These are phyloP conservation scores for Brachyopa scutellaris DNA, from an alignment of 2,888 invertebrate species.

Conservation along the genomic window DNA sequence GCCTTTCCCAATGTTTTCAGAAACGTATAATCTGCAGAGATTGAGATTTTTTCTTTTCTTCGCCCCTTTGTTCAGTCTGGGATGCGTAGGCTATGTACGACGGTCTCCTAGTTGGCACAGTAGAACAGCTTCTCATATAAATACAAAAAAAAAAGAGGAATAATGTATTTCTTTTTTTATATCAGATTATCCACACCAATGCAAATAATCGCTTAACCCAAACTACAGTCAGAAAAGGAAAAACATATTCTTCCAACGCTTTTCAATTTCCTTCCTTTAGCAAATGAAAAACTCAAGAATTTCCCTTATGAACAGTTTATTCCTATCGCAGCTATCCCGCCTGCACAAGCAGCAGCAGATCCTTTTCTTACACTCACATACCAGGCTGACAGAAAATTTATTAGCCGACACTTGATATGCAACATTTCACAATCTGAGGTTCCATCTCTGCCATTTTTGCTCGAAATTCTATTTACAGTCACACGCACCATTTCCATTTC, in stretches of 20 bases:
- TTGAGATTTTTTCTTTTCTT: too few relatives aligned
- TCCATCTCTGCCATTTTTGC: neutral
- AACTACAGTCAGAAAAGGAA: neutral
- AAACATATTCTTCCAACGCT: neutral
- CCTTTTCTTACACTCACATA: neutral
- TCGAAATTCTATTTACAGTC: conserved; percentile 21
- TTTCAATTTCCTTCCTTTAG: conserved; percentile 10
- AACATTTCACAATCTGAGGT: conserved; percentile 21
- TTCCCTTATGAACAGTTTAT: conserved; percentile 17
- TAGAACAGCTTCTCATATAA: too few relatives aligned
- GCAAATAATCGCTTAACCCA: neutral
- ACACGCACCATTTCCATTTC: conserved; percentile 32
- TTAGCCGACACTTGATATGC: conserved; percentile 24
- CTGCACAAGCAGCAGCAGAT: neutral
- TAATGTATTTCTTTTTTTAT: too few relatives aligned
- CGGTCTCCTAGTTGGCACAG: too few relatives aligned
- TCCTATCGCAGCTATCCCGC: neutral
- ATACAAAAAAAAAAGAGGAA: too few relatives aligned
- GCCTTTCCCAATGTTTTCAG: too few relatives aligned
- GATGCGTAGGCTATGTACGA: too few relatives aligned
- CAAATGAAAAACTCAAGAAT: neutral
- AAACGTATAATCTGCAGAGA: too few relatives aligned
- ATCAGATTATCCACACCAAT: too few relatives aligned
- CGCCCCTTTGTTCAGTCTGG: too few relatives aligned
- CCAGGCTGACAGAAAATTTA: neutral